phyloP scores from a whole-genome alignment of 2,113 vertebrate species.

The Serilophus lunatus region DNA sequence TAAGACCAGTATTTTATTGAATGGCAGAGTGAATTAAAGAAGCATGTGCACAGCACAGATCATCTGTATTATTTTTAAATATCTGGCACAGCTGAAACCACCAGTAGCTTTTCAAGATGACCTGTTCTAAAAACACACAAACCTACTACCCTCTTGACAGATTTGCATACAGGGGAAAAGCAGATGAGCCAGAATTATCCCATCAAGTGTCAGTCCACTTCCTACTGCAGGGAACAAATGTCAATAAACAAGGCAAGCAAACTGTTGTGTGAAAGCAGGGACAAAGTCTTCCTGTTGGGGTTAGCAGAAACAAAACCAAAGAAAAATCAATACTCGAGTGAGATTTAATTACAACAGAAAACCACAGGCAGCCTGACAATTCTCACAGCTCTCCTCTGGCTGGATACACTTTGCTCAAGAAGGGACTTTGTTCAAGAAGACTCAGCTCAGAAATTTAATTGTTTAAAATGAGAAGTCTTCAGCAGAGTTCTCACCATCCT shows the following conservation, averaged over 20 bases:
- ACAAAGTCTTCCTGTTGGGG: not conserved
- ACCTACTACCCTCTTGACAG: slow-evolving; percentile 33
- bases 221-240: not conserved
- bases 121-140: slow-evolving; percentile 48
- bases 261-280: not conserved
- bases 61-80: slow-evolving; percentile 9
- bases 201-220: not conserved
- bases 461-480: not conserved
- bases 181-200: not conserved
- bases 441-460: not conserved
- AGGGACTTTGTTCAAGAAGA: not conserved
- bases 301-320: not conserved
- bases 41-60: not conserved
- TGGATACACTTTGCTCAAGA: not conserved
- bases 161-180: slow-evolving; percentile 5
- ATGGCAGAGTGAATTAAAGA: not conserved
- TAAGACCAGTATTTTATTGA: not conserved
- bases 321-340: not conserved
- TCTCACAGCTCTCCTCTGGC: not conserved
- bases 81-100: slow-evolving; percentile 22
- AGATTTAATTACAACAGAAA: slow-evolving; percentile 41
- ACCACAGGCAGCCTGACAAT: not conserved
- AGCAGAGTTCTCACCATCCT: not conserved
- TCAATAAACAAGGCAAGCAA: slow-evolving; percentile 17
- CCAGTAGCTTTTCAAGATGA: not conserved